A percentile compares a stretch with the other conserved stretches of the same genome.
Conservation (phyloP, 2,888 invertebrate species). For the Ichneumon xanthorius region DNA sequence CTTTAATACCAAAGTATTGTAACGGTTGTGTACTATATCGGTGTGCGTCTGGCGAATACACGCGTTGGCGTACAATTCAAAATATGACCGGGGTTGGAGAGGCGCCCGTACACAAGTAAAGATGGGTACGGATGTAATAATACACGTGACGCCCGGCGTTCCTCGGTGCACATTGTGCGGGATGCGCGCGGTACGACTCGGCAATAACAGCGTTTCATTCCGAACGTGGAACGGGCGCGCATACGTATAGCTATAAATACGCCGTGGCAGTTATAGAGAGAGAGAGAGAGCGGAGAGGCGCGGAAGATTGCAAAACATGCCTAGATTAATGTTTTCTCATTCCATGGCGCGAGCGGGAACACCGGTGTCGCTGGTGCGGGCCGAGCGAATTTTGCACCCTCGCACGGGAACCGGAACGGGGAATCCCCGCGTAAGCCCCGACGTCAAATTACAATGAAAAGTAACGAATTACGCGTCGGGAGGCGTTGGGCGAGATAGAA, state of each 20-base stretch:
- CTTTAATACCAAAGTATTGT: conserved; percentile 47
- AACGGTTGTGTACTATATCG: conserved; percentile 37
- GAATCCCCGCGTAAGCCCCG: background rate
- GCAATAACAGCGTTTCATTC: conserved; percentile 84
- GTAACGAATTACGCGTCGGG: conserved; percentile 62
- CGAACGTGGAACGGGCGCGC: conserved; percentile 48
- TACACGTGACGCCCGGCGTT: conserved; percentile 52
- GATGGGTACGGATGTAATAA: conserved; percentile 66
- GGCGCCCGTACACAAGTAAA: conserved; percentile 36
- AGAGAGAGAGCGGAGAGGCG: conserved; percentile 70
- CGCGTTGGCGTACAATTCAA: conserved; percentile 43
- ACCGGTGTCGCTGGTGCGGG: conserved; percentile 57
- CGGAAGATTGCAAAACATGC: conserved; percentile 83
- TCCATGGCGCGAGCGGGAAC: conserved; percentile 73
- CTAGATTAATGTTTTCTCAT: conserved; percentile 85
- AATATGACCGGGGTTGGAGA: conserved; percentile 36
- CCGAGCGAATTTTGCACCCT: conserved; percentile 41
- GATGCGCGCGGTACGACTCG: conserved; percentile 79
- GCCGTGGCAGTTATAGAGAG: conserved; percentile 48
- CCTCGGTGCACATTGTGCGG: conserved; percentile 77
- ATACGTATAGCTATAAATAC: conserved; percentile 34
- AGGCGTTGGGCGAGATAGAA: conserved; percentile 22
- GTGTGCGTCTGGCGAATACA: conserved; percentile 17
- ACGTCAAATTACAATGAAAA: conserved; percentile 58
- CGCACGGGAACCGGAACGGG: conserved; percentile 34